phyloP scores from a whole-genome alignment of 2,113 vertebrate genomes.

The Struthidea cinerea region DNA sequence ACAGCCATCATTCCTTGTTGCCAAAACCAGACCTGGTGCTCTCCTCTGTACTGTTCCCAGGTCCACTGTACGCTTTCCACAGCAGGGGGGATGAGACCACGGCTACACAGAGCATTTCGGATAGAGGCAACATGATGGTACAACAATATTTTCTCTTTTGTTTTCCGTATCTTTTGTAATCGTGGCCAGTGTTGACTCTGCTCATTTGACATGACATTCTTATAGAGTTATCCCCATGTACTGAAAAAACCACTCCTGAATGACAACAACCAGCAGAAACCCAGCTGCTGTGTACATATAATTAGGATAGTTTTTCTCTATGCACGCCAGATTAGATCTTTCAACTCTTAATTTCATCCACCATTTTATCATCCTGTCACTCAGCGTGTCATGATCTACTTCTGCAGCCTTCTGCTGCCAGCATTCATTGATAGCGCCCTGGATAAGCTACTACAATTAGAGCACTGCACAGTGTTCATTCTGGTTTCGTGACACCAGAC shows the following conservation, averaged over 20 bases:
- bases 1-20: background rate
- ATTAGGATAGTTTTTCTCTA: background rate
- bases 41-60: background rate
- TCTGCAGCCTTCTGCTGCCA: background rate
- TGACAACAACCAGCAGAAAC: background rate
- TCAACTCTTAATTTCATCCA: background rate
- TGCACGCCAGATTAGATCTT: background rate
- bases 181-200: background rate
- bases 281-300: fast-evolving
- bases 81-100: background rate
- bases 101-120: background rate
- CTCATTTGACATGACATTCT: background rate
- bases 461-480: background rate
- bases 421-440: background rate
- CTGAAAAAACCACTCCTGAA: background rate
- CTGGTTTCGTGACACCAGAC: background rate
- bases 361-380: background rate
- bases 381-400: background rate
- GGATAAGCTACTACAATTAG: background rate
- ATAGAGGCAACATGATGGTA: background rate
- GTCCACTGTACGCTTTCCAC: background rate
- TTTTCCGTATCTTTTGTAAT: background rate
- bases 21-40: background rate
- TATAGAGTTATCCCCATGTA: background rate
- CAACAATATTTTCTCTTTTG: background rate